Evolutionary conservation across 2,888 invertebrate species (phyloP).

Genomic region (Lasius platythorax): DNA sequence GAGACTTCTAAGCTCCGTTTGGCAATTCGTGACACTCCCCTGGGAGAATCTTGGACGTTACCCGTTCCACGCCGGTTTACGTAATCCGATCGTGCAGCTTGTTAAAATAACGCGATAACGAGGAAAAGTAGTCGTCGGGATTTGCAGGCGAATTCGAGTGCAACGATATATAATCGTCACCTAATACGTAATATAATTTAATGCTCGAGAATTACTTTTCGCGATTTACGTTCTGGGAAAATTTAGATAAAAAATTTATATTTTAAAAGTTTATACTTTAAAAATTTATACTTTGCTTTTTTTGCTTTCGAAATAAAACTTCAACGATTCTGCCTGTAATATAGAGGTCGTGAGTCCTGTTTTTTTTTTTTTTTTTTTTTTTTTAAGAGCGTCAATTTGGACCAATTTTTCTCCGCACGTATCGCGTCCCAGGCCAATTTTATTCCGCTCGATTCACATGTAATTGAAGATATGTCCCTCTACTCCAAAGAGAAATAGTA

Average conservation of each 20-base stretch:
- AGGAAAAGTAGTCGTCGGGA: not conserved
- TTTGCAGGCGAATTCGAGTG: not conserved
- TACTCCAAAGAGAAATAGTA: not conserved
- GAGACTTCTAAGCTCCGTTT: conserved; percentile 74
- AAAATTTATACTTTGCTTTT: not conserved
- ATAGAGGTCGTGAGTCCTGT: not conserved
- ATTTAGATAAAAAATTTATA: not conserved
- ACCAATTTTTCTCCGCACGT: not conserved
- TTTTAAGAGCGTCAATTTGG: not conserved
- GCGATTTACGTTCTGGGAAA: not conserved
- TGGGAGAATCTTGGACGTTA: conserved; percentile 46
- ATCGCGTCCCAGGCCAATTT: conserved; percentile 5
- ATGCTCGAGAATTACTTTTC: not conserved
- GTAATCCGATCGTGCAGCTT: conserved; percentile 9
- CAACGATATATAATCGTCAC: not conserved
- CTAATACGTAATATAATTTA: not conserved
- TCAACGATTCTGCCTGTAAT: not conserved
- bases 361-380: not conserved
- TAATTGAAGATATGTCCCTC: conserved; percentile 37
- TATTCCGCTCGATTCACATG: conserved; percentile 1
- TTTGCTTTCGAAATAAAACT: not conserved
- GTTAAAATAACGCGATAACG: conserved; percentile 36
- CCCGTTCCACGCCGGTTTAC: conserved; percentile 32
- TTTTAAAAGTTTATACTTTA: not conserved
- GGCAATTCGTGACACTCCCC: conserved; percentile 64